phyloP scores from a whole-genome alignment of 2,888 invertebrate species.

The Holacanthella duospinosa region DNA sequence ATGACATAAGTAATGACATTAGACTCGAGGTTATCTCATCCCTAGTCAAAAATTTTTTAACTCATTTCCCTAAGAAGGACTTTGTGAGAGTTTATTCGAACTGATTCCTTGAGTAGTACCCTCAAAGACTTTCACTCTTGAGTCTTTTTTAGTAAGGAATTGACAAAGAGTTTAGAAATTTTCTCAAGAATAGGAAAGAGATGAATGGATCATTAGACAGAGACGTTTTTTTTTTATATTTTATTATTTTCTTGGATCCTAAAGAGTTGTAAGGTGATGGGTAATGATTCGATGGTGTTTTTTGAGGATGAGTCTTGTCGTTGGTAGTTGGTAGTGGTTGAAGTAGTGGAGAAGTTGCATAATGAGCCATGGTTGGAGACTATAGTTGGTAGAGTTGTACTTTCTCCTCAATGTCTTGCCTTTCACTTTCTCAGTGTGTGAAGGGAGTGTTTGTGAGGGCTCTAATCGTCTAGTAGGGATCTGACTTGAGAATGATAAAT shows the following conservation, averaged over 20 bases:
- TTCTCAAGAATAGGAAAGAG: neutral
- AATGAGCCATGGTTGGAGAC: neutral
- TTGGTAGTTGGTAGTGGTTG: neutral
- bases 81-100: no score
- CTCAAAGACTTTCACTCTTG: no score
- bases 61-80: no score
- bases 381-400: neutral
- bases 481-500: constrained; percentile 25
- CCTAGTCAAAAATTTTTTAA: no score
- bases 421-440: neutral
- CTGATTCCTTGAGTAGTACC: no score
- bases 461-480: neutral
- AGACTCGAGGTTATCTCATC: neutral
- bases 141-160: no score
- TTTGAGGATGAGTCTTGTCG: no score
- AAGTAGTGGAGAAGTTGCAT: neutral
- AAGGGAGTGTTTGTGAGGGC: neutral
- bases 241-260: no score
- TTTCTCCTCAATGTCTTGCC: neutral
- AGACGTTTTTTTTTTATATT: no score
- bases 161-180: no score
- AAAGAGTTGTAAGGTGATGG: neutral
- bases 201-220: constrained; percentile 3
- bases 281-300: no score
- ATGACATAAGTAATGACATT: neutral